Evolutionary conservation across 2,888 invertebrate genomes (phyloP).

Genomic region (Melieria omissa): DNA sequence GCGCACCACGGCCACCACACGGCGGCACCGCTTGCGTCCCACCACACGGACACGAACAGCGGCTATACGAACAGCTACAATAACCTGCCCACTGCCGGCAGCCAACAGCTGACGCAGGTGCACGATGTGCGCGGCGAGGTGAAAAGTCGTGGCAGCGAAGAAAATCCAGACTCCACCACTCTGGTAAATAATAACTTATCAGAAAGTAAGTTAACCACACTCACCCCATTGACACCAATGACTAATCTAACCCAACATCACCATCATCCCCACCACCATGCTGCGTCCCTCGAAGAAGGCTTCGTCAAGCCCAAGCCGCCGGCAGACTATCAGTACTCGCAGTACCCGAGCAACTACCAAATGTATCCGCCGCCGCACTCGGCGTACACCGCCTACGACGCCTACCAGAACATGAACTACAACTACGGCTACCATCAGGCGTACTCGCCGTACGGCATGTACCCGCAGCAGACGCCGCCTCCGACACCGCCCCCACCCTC

Average conservation of each 20-base stretch:
- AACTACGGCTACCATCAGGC: conserved; percentile 67
- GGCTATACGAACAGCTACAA: conserved; percentile 53
- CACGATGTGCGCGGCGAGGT: conserved; percentile 61
- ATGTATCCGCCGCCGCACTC: conserved; percentile 67
- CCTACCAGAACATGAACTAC: conserved; percentile 67
- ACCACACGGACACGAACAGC: conserved; percentile 46
- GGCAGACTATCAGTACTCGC: conserved; percentile 65
- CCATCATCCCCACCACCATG: conserved; percentile 47
- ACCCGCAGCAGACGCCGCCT: conserved; percentile 67
- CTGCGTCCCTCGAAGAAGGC: conserved; percentile 60
- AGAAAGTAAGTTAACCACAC: conserved; percentile 63
- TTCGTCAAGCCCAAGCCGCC: conserved; percentile 67
- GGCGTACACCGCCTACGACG: conserved; percentile 66
- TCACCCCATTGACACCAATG: conserved; percentile 68
- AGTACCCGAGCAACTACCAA: conserved; percentile 67
- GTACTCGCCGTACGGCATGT: conserved; percentile 66
- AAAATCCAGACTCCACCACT: conserved; percentile 82
- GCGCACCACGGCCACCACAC: conserved; percentile 42
- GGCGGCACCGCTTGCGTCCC: conserved; percentile 51
- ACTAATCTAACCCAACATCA: conserved; percentile 60
- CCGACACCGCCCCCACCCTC: conserved; percentile 68
- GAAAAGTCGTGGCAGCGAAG: conserved; percentile 69
- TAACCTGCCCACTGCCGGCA: conserved; percentile 54
- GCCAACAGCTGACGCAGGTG: conserved; percentile 52
- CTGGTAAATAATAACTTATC: conserved; percentile 69